Base-by-base conservation (phyloP, 2,113 vertebrate species). In the Macaca mulatta region DNA sequence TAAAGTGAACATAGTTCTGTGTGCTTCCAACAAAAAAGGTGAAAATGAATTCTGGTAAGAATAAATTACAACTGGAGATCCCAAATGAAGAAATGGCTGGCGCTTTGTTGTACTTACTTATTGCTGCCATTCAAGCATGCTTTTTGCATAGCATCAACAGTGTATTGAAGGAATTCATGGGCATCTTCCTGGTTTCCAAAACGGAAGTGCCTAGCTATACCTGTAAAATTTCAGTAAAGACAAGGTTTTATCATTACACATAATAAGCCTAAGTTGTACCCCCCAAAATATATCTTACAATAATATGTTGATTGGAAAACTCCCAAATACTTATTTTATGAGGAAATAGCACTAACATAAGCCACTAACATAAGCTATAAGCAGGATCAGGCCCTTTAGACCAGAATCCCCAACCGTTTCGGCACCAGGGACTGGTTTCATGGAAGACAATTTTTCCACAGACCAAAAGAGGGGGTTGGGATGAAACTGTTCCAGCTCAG, bases 91-190 rank as follows among this genome's bases (percentile, higher is more conserved):
- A 20, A 5, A 17, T 0, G 32, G 5, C 72, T 6, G 16, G 72
- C 0, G 40, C 89, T 61, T 55, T 30, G 50, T 74, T 61, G 72
- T 86, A 99, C 99, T 98, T 98, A 99, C 99, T 99, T 99, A 98
- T 99, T 99, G 98, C 98, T 99, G 95, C 99, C 99, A 96, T 99
- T 99, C 96, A 99, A 98, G 97, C 99, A 99, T 70, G 99, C 99
- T 98, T 99, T 99, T 98, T 99, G 99, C 99, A 99, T 99, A 99
- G 99, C 99, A 95, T 99, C 99, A 82, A 99, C 99, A 52, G 99
- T 99, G 98, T 99, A 99, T 50, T 99, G 99, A 96, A 99, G 99
- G 97, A 99, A 99, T 97, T 99, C 99, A 38, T 99, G 99, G 6
- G 99, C 99, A 90, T 99, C 99, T 98, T 99, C 99, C 96, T 99